Evolutionary conservation across 2,797 vertebrate species (phyloP).

Genomic region (Sebastes steindachneri): DNA sequence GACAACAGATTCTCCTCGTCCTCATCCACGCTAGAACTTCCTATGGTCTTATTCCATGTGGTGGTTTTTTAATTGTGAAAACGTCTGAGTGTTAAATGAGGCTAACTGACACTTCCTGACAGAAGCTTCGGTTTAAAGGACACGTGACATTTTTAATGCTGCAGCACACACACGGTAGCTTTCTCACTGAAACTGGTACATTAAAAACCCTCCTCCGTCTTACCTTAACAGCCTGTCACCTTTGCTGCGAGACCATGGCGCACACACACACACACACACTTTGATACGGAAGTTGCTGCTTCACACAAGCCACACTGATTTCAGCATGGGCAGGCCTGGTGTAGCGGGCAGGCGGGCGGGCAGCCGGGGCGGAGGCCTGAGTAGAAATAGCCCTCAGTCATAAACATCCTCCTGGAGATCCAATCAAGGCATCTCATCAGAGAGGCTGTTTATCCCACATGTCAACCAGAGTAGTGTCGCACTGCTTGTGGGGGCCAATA

Average conservation of each 20-base stretch:
- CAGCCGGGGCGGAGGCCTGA: constrained; percentile 68
- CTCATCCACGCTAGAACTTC: constrained; percentile 4
- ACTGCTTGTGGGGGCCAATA: constrained; percentile 33
- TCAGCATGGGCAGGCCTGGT: constrained; percentile 42
- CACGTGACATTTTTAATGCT: not conserved
- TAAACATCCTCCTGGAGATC: constrained; percentile 81
- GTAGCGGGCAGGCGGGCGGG: constrained; percentile 28
- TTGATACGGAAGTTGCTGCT: not conserved
- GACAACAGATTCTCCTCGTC: constrained; percentile 32
- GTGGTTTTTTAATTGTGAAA: constrained; percentile 15
- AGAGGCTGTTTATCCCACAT: constrained; percentile 70
- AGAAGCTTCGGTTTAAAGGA: not conserved
- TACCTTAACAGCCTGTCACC: constrained; percentile 39
- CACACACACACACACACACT: not conserved
- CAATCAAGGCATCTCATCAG: constrained; percentile 72
- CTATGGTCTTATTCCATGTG: not conserved
- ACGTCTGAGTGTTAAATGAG: not conserved
- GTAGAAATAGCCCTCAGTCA: constrained; percentile 79
- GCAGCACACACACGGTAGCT: not conserved
- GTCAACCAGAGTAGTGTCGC: constrained; percentile 37
- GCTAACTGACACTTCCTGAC: constrained; percentile 22
- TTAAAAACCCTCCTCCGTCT: constrained; percentile 2
- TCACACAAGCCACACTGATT: constrained; percentile 27
- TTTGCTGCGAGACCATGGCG: constrained; percentile 14
- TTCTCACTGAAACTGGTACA: not conserved